Evolutionary conservation across 2,113 vertebrate genomes (phyloP), one percentile per base, ranked within the genome.

Genomic region (Monopterus albus): DNA sequence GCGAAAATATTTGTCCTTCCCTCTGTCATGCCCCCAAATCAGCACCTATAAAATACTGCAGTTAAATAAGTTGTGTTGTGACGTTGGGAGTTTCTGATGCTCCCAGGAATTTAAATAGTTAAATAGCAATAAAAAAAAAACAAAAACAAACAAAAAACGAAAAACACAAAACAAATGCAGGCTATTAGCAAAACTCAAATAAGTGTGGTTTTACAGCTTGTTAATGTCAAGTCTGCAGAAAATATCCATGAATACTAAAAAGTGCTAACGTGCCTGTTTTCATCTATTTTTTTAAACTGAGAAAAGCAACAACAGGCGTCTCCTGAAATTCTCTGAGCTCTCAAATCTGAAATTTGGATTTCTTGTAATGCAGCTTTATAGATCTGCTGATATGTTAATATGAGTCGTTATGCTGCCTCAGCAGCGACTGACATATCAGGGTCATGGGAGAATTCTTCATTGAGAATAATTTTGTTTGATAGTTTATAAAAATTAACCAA

Each of bases 1-100:
- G 78, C 70, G 65, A 65, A 78, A 81, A 79, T 81, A 65, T 78
- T 79, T 84, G 62, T 78, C 52, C 69, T 57, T 64, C 35, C 39
- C 61, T 68, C 39, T 70, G 69, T 63, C 74, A 70, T 29, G 77
- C n/a, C 14, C 21, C 20, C 68, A 66, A 45, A 81, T 87, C 51
- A 68, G 70, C 53, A 49, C 26, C 49, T 36, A 51, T n/a, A n/a
- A n/a, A 60, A 15, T n/a, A 21, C 39, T 33, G 36, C 18, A 33
- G 15, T 38, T 52, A 3, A 36, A 43, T 29, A 57, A 38, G 25
- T 43, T 33, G 35, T 25, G 40, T 42, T 52, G 11, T 43, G 7
- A 18, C 21, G 26, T 23, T 71, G 33, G 39, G 49, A 10, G 59
- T 4, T 25, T 2, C 9, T 15, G 29, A 2, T 14, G 0, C 28